These are phyloP conservation scores for Hypotaenidia okinawae DNA, from an alignment of 2,797 vertebrate species.

Conservation along the genomic window DNA sequence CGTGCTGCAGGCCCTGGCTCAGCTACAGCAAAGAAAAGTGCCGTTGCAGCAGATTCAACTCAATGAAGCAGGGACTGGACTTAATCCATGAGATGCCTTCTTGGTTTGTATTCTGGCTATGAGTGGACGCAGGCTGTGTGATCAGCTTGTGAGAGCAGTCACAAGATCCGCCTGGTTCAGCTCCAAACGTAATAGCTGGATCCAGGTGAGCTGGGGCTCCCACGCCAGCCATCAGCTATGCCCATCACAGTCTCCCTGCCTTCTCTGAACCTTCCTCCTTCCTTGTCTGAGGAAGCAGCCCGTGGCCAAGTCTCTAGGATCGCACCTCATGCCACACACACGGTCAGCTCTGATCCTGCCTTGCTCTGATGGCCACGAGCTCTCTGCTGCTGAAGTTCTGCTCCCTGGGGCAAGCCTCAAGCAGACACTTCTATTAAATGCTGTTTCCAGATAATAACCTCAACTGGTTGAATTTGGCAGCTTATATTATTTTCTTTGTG, in stretches of 20 bases:
- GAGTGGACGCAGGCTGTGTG: fast-evolving
- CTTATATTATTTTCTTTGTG: not conserved
- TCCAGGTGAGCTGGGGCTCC: not conserved
- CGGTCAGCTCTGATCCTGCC: not conserved
- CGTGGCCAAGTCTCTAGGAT: not conserved
- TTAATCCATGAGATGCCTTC: not conserved
- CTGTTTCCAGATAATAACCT: slow-evolving; percentile 26
- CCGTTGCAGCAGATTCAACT: not conserved
- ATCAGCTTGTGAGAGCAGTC: not conserved
- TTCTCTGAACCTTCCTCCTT: not conserved
- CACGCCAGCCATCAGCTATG: fast-evolving
- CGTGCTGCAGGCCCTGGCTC: not conserved
- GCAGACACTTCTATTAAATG: not conserved
- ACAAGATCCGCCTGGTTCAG: not conserved
- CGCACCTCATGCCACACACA: not conserved
- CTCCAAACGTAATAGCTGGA: not conserved
- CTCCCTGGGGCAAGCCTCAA: slow-evolving; percentile 3
- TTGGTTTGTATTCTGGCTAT: not conserved
- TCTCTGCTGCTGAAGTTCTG: not conserved
- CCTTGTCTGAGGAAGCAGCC: not conserved
- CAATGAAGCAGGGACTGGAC: not conserved
- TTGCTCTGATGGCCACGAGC: not conserved
- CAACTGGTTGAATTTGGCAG: not conserved
- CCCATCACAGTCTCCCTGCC: not conserved
- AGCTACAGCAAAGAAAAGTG: not conserved